Evolutionary conservation across 2,113 vertebrate genomes (phyloP).

Genomic region (Petaurus breviceps): DNA sequence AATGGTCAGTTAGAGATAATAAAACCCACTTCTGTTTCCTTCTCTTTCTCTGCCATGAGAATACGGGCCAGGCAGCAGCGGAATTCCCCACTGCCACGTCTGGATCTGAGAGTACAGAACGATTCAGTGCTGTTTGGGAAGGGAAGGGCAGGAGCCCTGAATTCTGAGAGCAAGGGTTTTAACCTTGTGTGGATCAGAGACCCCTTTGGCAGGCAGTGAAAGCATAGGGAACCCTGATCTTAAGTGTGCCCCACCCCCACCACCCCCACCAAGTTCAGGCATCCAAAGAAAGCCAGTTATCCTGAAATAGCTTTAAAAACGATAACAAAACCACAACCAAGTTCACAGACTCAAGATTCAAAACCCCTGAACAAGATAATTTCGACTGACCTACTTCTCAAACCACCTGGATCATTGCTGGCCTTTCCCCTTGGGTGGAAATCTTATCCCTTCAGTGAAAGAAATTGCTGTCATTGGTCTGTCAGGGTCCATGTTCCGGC

Average conservation of each 20-base stretch:
- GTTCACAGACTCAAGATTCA: too few relatives aligned
- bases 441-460: background rate
- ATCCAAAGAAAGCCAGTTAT: background rate
- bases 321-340: too few relatives aligned
- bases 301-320: too few relatives aligned
- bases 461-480: background rate
- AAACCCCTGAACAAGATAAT: too few relatives aligned
- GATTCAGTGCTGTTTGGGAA: background rate
- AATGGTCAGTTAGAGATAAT: background rate
- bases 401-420: too few relatives aligned
- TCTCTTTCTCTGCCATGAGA: background rate
- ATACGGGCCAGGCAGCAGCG: background rate
- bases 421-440: background rate
- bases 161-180: background rate
- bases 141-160: background rate
- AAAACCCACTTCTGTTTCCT: background rate
- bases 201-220: background rate
- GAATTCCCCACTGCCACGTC: background rate
- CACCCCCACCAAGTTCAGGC: too few relatives aligned
- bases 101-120: background rate
- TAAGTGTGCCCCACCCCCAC: background rate
- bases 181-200: background rate
- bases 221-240: background rate
- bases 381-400: too few relatives aligned
- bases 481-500: too few relatives aligned